Evolutionary conservation across 1,140 invertebrate species (phyloP).

Genomic region (Drosophila teissieri): DNA sequence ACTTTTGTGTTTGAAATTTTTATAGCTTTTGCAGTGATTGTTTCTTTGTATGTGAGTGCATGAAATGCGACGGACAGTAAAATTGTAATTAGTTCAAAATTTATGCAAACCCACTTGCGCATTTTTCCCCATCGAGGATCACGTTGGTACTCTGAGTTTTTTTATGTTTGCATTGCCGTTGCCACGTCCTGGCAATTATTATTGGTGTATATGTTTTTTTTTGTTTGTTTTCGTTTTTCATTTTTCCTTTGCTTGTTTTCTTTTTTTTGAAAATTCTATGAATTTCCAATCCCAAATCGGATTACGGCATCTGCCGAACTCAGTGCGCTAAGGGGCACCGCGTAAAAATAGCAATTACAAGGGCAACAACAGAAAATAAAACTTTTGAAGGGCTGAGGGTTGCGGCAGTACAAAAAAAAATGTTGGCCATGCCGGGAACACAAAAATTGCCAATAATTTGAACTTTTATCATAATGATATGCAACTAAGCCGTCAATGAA

Average conservation of each 20-base stretch:
- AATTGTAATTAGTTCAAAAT: conserved; percentile 80
- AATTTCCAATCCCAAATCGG: conserved; percentile 74
- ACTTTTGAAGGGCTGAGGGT: conserved; percentile 40
- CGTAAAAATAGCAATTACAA: conserved; percentile 1
- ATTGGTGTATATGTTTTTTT: conserved; percentile 19
- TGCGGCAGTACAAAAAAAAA: conserved; percentile 9
- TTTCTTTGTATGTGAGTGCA: conserved; percentile 20
- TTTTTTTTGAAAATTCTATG: conserved; percentile 67
- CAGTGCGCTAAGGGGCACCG: conserved; percentile 5
- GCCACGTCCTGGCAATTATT: conserved; percentile 50
- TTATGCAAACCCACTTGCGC: conserved; percentile 68
- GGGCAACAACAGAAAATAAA: conserved; percentile 18
- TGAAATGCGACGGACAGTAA: conserved; percentile 61
- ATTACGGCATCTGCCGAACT: conserved; percentile 62
- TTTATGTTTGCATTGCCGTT: conserved; percentile 40
- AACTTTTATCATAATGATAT: conserved; percentile 54
- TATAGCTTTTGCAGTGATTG: conserved; percentile 70
- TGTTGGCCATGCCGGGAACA: conserved; percentile 6
- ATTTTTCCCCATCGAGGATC: conserved; percentile 62
- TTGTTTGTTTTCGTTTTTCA: conserved; percentile 26
- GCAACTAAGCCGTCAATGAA: conserved; percentile 36
- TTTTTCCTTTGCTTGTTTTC: conserved; percentile 5
- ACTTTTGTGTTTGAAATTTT: conserved; percentile 70
- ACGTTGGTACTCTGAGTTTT: conserved; percentile 57
- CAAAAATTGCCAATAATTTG: conserved; percentile 24